These are phyloP conservation scores for Amazona finschi DNA, from an alignment of 2,797 vertebrate species.

Conservation along the genomic window DNA sequence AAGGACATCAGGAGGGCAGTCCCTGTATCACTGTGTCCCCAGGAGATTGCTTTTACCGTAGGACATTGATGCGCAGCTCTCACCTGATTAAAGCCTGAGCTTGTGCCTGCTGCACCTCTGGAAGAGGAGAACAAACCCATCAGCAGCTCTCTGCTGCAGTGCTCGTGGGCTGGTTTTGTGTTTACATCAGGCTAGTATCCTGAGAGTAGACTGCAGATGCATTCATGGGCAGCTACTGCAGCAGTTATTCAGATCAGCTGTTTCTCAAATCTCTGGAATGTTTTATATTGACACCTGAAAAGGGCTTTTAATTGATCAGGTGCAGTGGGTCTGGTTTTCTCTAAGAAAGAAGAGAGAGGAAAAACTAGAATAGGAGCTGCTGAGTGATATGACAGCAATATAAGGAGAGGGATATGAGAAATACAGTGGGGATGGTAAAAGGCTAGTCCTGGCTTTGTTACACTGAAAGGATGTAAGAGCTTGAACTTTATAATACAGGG, in stretches of 20 bases:
- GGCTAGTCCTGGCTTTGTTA: neutral
- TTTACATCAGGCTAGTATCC: neutral
- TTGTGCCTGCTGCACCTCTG: neutral
- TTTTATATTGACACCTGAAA: neutral
- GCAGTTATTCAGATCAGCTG: neutral
- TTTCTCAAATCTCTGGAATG: neutral
- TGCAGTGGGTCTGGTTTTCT: neutral
- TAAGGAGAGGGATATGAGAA: neutral
- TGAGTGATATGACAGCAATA: fast-evolving
- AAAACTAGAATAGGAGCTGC: neutral
- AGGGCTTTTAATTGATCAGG: neutral
- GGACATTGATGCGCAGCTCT: neutral
- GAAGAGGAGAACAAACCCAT: neutral
- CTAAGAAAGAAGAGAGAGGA: neutral
- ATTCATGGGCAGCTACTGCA: neutral
- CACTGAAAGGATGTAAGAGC: neutral
- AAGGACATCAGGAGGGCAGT: neutral
- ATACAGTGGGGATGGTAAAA: neutral
- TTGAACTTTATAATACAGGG: neutral
- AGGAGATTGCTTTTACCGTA: neutral
- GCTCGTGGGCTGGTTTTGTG: neutral
- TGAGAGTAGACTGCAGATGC: neutral
- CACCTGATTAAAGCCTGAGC: neutral
- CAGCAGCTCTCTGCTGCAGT: neutral
- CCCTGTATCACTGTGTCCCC: neutral